These are phyloP conservation scores for Lasioglossum leucozonium DNA, from an alignment of 2,888 invertebrate species.

Conservation along the genomic window DNA sequence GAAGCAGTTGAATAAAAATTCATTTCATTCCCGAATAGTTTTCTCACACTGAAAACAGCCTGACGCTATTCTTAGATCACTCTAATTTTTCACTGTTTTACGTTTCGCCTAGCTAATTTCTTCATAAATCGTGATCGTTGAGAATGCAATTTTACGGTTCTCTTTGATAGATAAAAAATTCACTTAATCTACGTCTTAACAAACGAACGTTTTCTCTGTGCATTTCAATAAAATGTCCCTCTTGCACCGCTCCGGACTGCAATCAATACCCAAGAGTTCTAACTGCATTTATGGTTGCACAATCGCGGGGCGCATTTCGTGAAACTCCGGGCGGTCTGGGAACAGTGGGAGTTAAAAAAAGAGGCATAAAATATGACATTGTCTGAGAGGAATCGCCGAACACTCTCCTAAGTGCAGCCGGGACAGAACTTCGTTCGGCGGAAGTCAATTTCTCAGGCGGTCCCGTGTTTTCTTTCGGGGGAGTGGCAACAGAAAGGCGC, in stretches of 20 bases:
- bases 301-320: neutral
- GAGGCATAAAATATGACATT: neutral
- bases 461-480: constrained; percentile 23
- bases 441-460: constrained; percentile 57
- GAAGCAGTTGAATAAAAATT: no score
- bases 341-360: neutral
- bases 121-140: no score
- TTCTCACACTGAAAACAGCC: no score
- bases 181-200: neutral
- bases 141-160: no score
- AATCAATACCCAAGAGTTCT: neutral
- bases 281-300: neutral
- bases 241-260: neutral
- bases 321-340: neutral
- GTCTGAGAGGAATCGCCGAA: neutral
- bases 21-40: no score
- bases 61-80: no score
- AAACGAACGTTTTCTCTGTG: fast-evolving
- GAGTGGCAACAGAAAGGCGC: constrained; percentile 19
- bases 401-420: constrained; percentile 12
- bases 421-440: constrained; percentile 9
- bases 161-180: neutral
- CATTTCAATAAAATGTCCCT: neutral
- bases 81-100: no score
- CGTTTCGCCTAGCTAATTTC: no score